Percentiles rank a stretch among this genome's conserved stretches.
Conservation (phyloP, 2,113 vertebrate species). For the Scalopus aquaticus region DNA sequence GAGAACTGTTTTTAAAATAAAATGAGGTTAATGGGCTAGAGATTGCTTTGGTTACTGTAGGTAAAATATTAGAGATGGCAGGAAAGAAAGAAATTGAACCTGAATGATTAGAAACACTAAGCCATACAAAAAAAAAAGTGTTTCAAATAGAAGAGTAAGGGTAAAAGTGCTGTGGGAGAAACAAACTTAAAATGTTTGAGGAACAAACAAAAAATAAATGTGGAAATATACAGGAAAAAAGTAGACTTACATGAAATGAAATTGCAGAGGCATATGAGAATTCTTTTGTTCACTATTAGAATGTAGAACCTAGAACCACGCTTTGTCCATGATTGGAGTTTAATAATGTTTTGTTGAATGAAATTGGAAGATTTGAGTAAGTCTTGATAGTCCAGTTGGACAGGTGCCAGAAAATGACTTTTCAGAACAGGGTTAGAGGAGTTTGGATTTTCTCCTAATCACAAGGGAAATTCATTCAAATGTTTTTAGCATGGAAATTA, state of each 20-base stretch:
- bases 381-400: not conserved
- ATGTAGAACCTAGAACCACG: not conserved
- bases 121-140: not conserved
- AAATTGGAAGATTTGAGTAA: not conserved
- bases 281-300: not conserved
- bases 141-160: not conserved
- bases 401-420: not conserved
- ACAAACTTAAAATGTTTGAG: not conserved
- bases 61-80: not conserved
- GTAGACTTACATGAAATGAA: not conserved
- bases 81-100: not conserved
- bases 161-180: not conserved
- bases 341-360: not conserved
- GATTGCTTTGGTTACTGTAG: not conserved
- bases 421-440: not conserved
- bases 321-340: not conserved
- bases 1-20: not conserved
- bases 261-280: accelerated
- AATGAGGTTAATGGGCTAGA: not conserved
- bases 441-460: slow-evolving; percentile 9
- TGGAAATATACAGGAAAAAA: not conserved
- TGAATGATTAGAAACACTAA: not conserved
- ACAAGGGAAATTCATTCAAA: not conserved
- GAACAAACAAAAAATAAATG: not conserved
- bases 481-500: not conserved